These are phyloP conservation scores for Amphiura filiformis DNA, from an alignment of 35 echinoderm and acorn worm genomes.

Conservation along the genomic window DNA sequence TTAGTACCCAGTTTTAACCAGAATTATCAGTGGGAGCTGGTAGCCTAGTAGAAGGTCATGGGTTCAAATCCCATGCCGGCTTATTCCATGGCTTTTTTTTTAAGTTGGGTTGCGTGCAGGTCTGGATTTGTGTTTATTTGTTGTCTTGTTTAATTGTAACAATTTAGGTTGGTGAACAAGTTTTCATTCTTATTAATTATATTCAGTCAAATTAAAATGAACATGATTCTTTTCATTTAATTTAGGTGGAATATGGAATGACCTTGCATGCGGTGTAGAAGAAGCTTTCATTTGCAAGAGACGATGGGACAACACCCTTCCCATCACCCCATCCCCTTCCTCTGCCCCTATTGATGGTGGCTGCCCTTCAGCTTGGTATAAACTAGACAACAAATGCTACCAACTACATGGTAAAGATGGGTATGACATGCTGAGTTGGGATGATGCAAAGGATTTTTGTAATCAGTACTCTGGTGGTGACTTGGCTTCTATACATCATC, in stretches of 20 bases:
- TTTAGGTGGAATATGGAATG: constrained; percentile 62
- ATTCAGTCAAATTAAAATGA: no score
- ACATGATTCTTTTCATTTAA: no score
- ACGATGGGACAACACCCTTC: not conserved
- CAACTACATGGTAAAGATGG: constrained; percentile 40
- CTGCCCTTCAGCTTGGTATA: constrained; percentile 47
- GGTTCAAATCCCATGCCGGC: no score
- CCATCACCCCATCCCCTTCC: constrained; percentile 37
- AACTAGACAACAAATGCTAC: constrained; percentile 72
- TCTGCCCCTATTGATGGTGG: constrained; percentile 34
- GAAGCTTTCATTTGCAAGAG: constrained; percentile 64
- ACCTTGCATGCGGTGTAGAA: constrained; percentile 59
- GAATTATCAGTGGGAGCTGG: no score
- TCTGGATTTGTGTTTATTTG: no score
- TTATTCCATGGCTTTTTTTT: no score
- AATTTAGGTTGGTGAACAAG: no score
- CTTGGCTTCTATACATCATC: constrained; percentile 66
- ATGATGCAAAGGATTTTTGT: constrained; percentile 61
- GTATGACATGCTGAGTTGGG: constrained; percentile 36
- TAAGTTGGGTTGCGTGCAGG: no score
- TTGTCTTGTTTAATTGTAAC: no score
- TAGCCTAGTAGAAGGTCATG: no score
- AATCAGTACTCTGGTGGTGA: constrained; percentile 15
- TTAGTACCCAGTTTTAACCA: no score
- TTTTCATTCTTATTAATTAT: no score